phyloP scores from a whole-genome alignment of 2,888 invertebrate species.

The Monopis laevigella region DNA sequence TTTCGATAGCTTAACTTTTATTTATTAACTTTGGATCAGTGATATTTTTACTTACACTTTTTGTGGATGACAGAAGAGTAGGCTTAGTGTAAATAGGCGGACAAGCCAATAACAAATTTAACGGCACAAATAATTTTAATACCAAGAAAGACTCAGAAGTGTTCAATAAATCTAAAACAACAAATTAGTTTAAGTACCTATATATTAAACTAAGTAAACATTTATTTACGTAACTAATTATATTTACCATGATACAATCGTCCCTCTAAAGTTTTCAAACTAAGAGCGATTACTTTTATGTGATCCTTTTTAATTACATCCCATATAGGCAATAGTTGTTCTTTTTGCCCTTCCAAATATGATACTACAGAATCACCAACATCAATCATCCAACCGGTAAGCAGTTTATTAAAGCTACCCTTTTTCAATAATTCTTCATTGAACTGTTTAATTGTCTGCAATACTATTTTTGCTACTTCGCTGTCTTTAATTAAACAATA shows the following conservation, averaged over 20 bases:
- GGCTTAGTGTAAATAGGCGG: constrained; percentile 46
- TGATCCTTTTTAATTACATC: constrained; percentile 35
- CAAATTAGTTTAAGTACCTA: background rate
- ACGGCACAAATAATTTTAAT: constrained; percentile 43
- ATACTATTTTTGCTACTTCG: constrained; percentile 24
- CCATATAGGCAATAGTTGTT: constrained; percentile 40
- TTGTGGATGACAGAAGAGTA: constrained; percentile 41
- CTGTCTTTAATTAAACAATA: constrained; percentile 28
- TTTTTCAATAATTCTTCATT: constrained; percentile 28
- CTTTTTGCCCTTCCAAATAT: constrained; percentile 45
- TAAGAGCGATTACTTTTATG: constrained; percentile 32
- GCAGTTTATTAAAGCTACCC: constrained; percentile 23
- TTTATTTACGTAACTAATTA: background rate
- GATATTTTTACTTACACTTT: constrained; percentile 41
- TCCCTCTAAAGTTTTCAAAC: too few relatives aligned
- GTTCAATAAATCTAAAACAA: constrained; percentile 29
- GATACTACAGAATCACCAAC: constrained; percentile 35
- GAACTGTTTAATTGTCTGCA: constrained; percentile 31
- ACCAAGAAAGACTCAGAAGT: constrained; percentile 35
- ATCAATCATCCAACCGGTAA: constrained; percentile 51
- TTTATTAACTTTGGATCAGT: too few relatives aligned
- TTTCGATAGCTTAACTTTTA: too few relatives aligned
- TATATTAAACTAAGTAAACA: constrained; percentile 6
- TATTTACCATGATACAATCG: constrained; percentile 40
- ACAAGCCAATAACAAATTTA: constrained; percentile 37